These are phyloP conservation scores for Loriculus beryllinus DNA, from an alignment of 2,797 vertebrate genomes.

Conservation along the genomic window DNA sequence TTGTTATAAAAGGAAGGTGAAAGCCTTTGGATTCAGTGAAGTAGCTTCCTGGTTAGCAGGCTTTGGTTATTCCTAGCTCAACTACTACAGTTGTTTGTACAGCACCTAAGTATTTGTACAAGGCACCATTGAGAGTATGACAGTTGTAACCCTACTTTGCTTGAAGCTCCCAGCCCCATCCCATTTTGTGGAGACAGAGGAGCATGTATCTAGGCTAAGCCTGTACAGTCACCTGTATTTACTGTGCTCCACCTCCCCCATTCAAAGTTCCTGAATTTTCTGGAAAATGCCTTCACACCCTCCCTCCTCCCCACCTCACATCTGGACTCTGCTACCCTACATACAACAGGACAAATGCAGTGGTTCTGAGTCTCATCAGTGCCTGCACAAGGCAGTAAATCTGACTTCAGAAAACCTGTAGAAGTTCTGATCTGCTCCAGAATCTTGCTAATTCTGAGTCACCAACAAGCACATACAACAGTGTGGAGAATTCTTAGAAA, in stretches of 20 bases:
- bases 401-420: background rate
- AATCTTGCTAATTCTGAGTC: background rate
- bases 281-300: background rate
- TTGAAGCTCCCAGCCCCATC: background rate
- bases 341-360: fast-evolving
- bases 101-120: background rate
- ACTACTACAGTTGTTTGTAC: background rate
- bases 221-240: background rate
- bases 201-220: background rate
- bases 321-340: background rate
- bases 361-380: background rate
- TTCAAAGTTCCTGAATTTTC: background rate
- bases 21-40: slow-evolving; percentile 11
- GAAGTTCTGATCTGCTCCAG: background rate
- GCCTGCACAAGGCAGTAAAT: background rate
- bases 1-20: slow-evolving; percentile 43
- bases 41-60: slow-evolving; percentile 16
- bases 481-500: background rate
- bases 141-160: background rate
- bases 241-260: background rate
- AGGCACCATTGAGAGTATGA: background rate
- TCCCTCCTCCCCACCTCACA: background rate
- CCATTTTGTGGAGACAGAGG: background rate
- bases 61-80: background rate
- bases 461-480: background rate